Conservation (phyloP, 2,888 invertebrate species). For the Merodon equestris region DNA sequence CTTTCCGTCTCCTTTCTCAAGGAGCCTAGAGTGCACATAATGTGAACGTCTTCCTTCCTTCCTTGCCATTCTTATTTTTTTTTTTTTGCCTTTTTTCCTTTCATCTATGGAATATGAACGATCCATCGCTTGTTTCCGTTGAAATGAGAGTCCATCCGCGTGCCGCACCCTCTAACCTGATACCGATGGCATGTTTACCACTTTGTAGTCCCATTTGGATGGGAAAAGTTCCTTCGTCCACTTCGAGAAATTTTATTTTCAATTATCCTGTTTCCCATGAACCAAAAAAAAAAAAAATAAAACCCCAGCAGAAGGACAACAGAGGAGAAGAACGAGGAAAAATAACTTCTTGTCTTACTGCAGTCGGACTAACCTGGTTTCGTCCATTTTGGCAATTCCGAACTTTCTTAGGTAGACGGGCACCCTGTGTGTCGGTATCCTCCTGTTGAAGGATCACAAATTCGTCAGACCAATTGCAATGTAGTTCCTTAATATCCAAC, state of each 20-base stretch:
- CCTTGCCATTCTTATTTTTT: no score
- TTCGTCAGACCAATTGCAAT: slow-evolving; percentile 32
- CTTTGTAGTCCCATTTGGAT: neutral
- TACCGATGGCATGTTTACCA: slow-evolving; percentile 1
- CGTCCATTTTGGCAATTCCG: neutral
- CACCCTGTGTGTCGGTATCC: neutral
- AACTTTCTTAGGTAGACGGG: no score
- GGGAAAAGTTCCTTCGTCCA: neutral
- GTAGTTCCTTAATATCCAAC: slow-evolving; percentile 19
- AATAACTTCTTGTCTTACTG: neutral
- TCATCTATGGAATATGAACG: no score
- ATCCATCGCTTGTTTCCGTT: slow-evolving; percentile 32
- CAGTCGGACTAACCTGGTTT: slow-evolving; percentile 20
- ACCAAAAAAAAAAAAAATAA: no score
- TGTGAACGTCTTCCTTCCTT: neutral
- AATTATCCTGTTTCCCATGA: slow-evolving; percentile 6
- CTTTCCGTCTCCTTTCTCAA: neutral
- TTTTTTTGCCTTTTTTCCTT: no score
- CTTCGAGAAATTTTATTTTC: slow-evolving; percentile 18
- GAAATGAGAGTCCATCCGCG: slow-evolving; percentile 14
- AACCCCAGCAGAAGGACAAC: no score
- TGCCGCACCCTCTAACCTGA: neutral
- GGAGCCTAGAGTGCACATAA: slow-evolving; percentile 17
- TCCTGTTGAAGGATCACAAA: slow-evolving; percentile 38
- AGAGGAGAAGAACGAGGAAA: no score